Conservation (phyloP, 2,113 vertebrate genomes). For the Boulengeromyrus knoepffleri region DNA sequence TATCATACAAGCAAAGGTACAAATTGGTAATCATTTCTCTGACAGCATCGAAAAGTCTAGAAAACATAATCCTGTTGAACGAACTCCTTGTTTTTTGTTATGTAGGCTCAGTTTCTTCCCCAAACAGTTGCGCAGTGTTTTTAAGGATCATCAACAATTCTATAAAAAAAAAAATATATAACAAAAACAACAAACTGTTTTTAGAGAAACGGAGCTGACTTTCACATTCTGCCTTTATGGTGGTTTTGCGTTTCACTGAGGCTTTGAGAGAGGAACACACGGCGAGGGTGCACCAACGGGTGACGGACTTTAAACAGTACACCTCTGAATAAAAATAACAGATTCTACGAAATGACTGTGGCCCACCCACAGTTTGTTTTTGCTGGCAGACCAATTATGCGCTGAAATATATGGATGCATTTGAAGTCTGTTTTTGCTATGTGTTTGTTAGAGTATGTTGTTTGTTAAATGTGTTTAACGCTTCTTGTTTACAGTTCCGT, state of each 20-base stretch:
- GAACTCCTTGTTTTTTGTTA: too few relatives aligned
- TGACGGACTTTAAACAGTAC: constrained; percentile 4
- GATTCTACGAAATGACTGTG: neutral
- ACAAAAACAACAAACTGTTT: neutral
- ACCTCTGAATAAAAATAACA: constrained; percentile 21
- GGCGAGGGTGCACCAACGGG: neutral
- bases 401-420: constrained; percentile 14
- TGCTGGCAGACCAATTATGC: neutral
- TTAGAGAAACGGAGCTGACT: neutral
- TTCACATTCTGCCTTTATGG: neutral
- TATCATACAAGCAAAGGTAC: too few relatives aligned
- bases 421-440: constrained; percentile 30
- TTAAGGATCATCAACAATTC: neutral
- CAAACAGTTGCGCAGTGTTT: neutral
- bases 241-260: neutral
- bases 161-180: neutral
- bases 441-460: constrained; percentile 29
- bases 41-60: neutral
- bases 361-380: constrained; percentile 30
- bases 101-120: neutral
- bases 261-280: neutral
- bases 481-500: neutral
- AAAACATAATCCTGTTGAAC: neutral
- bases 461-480: constrained; percentile 26
- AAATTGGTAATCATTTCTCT: too few relatives aligned